A percentile compares a stretch with the other conserved stretches of the same genome.
Evolutionary conservation across 2,113 vertebrate genomes (phyloP).

Genomic region (Tachuris rubrigastra): DNA sequence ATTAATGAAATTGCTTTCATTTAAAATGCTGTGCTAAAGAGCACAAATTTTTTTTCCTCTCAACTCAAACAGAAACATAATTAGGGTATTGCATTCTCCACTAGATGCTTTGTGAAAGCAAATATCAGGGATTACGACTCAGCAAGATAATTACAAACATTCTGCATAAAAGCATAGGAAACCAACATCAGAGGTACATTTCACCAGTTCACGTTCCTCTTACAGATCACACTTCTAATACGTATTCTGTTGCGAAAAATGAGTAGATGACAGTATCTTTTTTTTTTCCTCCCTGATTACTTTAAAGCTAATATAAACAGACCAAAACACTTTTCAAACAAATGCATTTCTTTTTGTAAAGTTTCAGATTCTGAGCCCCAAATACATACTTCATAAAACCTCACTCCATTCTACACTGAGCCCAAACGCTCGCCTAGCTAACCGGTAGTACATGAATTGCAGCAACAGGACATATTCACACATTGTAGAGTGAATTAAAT

Average conservation of each 20-base stretch:
- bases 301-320: background rate
- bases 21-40: background rate
- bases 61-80: slow-evolving; percentile 9
- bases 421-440: background rate
- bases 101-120: slow-evolving; percentile 12
- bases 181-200: background rate
- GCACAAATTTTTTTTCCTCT: background rate
- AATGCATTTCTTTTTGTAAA: background rate
- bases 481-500: slow-evolving; percentile 15
- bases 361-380: background rate
- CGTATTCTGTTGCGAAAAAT: background rate
- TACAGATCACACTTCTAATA: slow-evolving; percentile 23
- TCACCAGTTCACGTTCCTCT: slow-evolving; percentile 1
- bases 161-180: slow-evolving; percentile 12
- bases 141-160: slow-evolving; percentile 36
- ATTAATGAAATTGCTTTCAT: background rate
- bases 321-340: background rate
- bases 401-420: background rate
- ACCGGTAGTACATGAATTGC: background rate
- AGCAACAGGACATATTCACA: background rate
- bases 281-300: background rate
- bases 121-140: slow-evolving; percentile 35
- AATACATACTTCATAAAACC: background rate
- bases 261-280: background rate
- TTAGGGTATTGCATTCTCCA: slow-evolving; percentile 35